Conservation (phyloP, 2,888 invertebrate species). For the Anorthoa munda region DNA sequence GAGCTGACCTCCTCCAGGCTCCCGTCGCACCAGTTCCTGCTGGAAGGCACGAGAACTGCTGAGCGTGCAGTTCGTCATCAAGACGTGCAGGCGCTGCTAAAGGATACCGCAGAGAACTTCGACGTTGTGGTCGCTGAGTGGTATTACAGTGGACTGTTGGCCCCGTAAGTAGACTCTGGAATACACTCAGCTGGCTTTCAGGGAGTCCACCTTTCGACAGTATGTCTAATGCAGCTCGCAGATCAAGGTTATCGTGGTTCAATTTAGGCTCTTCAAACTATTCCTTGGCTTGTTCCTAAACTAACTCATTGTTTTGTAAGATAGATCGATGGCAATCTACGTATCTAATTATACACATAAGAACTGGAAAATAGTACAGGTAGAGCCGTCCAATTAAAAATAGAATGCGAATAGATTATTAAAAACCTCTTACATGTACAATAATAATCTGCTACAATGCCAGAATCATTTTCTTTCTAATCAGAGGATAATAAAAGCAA, state of each 20-base stretch:
- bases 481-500: slow-evolving; percentile 8
- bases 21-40: slow-evolving; percentile 65
- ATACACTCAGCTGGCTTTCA: neutral
- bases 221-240: too few species aligned
- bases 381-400: neutral
- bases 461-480: slow-evolving; percentile 8
- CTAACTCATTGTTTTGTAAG: neutral
- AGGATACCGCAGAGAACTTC: slow-evolving; percentile 66
- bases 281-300: neutral
- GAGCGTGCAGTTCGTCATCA: slow-evolving; percentile 72
- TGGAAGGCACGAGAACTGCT: slow-evolving; percentile 66
- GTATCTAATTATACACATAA: neutral
- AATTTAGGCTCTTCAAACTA: neutral
- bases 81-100: slow-evolving; percentile 70
- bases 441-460: neutral
- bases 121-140: slow-evolving; percentile 79
- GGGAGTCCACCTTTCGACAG: neutral
- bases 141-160: slow-evolving; percentile 77
- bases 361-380: neutral
- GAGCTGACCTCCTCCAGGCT: slow-evolving; percentile 62
- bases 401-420: neutral
- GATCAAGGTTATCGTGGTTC: too few species aligned
- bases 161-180: slow-evolving; percentile 74
- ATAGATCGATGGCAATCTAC: neutral
- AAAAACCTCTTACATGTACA: neutral